A percentile compares a stretch with the other conserved stretches of the same genome.
Conservation (phyloP, 2,888 invertebrate genomes). For the Limnephilus marmoratus region DNA sequence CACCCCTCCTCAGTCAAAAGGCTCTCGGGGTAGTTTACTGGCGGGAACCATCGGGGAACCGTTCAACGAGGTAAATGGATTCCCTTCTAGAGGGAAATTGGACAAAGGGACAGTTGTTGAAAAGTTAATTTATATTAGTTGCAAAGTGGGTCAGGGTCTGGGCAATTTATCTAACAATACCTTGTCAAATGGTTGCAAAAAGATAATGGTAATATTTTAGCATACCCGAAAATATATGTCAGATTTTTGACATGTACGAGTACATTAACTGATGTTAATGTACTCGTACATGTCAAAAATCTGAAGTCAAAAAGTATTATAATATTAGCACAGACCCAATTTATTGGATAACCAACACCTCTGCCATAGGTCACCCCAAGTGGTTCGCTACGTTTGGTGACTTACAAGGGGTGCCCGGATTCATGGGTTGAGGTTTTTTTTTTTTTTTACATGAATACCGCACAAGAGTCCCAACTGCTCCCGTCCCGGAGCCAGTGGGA, state of each 20-base stretch:
- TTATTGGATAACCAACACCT: too few relatives aligned
- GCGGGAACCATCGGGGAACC: neutral
- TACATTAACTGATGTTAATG: too few relatives aligned
- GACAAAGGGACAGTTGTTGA: constrained; percentile 21
- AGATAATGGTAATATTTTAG: neutral
- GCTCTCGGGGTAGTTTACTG: constrained; percentile 29
- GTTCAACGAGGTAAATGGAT: constrained; percentile 10
- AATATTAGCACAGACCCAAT: too few relatives aligned
- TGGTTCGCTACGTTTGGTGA: too few relatives aligned
- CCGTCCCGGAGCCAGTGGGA: too few relatives aligned
- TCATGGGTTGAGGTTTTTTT: too few relatives aligned
- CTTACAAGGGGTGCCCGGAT: too few relatives aligned
- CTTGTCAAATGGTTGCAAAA: neutral
- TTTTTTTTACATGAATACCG: too few relatives aligned
- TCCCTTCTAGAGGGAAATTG: neutral
- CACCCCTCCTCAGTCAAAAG: constrained; percentile 7
- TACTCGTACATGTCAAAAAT: too few relatives aligned
- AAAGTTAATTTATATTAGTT: constrained; percentile 15
- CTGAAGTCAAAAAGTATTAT: too few relatives aligned
- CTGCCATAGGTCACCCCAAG: too few relatives aligned
- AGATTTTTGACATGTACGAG: neutral
- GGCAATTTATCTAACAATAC: neutral
- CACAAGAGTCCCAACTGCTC: too few relatives aligned
- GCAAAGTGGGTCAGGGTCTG: neutral
- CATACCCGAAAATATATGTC: neutral